Evolutionary conservation across 2,888 invertebrate genomes (phyloP), one percentile per base, ranked within the genome.

Genomic region (Crematogaster levior): DNA sequence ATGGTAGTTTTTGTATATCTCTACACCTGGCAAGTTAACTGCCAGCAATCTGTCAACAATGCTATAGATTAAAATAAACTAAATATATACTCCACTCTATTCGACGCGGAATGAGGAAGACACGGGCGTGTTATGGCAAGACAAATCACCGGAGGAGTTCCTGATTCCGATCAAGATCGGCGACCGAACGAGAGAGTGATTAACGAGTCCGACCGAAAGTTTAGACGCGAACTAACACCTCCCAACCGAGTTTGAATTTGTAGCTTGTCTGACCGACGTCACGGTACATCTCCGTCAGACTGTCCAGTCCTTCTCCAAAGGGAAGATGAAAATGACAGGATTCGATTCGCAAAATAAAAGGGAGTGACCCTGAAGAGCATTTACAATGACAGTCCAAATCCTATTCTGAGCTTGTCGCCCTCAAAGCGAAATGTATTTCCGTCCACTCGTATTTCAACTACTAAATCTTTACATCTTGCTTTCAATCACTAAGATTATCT

Each of bases 221-320:
- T 79, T 68, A 56, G 56, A 79, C 68, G 12, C 9, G 56, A n/a
- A 79, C 56, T 58, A 79, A 79, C 77, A 66, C 43, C 68, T 68
- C 68, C 34, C 68, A 58, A 68, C 43, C 77, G 66, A 18, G 43
- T 34, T 79, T 79, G 68, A 79, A 66, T 79, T 56, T 58, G 77
- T 66, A 66, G 60, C 46, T 48, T 34, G 80, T 43, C 60, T 27
- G 70, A n/a, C 58, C 61, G 68, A 66, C 81, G 81, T 86, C 81
- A 86, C 85, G 81, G 84, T 63, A 86, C 77, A 84, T 85, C 84
- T 86, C 66, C 79, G 72, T 60, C 83, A 73, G 72, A 43, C 66
- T 21, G 74, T 74, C 65, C 85, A 81, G 83, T 77, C 10, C 24
- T 51, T 63, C 10, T n/a, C 27, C 37, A 43, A 37, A 37, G 43